Evolutionary conservation across 2,888 invertebrate genomes (phyloP), one percentile per base, ranked within the genome.

Genomic region (Xanthorhoe designata): DNA sequence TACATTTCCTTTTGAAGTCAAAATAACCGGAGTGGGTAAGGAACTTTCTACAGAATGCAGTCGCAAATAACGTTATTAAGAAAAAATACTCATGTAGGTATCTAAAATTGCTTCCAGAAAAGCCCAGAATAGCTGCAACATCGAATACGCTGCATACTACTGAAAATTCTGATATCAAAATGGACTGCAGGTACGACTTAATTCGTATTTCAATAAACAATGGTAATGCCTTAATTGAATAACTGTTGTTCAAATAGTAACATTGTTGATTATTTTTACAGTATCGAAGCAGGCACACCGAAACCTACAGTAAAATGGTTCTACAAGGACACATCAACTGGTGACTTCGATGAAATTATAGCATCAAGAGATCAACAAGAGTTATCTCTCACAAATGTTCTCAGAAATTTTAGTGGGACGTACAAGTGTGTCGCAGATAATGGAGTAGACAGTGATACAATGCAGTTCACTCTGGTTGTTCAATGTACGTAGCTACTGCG

Each of bases 1-100:
- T 8, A 51, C 10, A 56, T 65, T 24, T 47, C 61, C 52, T 0
- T 65, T 65, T 15, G 47, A 52, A n/a, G 4, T 65, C 10, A 9
- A 51, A 35, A 56, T 65, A 17, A 17, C 56, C 38, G 65, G 61
- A 47, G 9, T 56, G 0, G 56, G 65, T 65, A 61, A 10, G 42
- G 19, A 45, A 13, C 10, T 51, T 61, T 38, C n/a, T 1, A 55
- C n/a, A 52, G 24, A 29, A 49, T 18, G 32, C n/a, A 38, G 24
- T 17, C 1, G 10, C 29, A 13, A 13, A 9, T 18, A 19, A 24
- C 9, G 38, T 55, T 19, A 55, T 58, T 2, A 15, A 35, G 0
- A 32, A 17, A 29, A 13, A 35, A 1, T 18, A 17, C 17, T 50
- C 47, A 32, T 47, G 13, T 3, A 24, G 24, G 24, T 38, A 8